Percentiles rank a stretch among this genome's conserved stretches.
Conservation (phyloP, 1,140 invertebrate genomes). For the Atta colombica region DNA sequence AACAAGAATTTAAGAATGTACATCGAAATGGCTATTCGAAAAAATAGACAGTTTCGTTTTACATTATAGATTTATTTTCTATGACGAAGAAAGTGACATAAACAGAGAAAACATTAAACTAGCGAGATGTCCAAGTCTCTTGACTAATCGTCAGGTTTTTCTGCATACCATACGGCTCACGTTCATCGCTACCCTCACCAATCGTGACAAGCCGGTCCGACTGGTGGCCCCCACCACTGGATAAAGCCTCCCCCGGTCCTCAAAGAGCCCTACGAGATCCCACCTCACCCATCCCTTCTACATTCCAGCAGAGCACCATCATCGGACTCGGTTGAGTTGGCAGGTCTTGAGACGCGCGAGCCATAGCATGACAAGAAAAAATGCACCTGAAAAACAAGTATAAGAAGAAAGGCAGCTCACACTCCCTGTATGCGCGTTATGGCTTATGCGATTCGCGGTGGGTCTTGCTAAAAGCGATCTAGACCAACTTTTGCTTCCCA, state of each 20-base stretch:
- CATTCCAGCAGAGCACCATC: constrained; percentile 79
- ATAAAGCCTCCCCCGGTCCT: constrained; percentile 75
- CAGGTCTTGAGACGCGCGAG: constrained; percentile 78
- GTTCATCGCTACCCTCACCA: constrained; percentile 69
- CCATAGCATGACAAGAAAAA: constrained; percentile 78
- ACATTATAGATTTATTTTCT: not conserved
- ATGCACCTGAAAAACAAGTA: constrained; percentile 81
- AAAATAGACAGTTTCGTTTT: not conserved
- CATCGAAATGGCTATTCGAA: not conserved
- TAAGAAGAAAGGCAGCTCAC: constrained; percentile 73
- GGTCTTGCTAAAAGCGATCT: constrained; percentile 26
- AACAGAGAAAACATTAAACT: constrained; percentile 44
- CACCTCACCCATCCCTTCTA: constrained; percentile 68
- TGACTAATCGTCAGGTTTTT: constrained; percentile 80
- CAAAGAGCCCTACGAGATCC: constrained; percentile 73
- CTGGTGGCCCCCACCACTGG: constrained; percentile 75
- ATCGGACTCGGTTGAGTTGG: constrained; percentile 75
- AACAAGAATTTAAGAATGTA: not conserved
- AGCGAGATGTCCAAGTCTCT: constrained; percentile 62
- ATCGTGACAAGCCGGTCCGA: constrained; percentile 80
- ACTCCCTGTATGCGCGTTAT: constrained; percentile 67
- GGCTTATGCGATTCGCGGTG: constrained; percentile 50
- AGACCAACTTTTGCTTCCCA: constrained; percentile 16
- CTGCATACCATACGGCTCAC: constrained; percentile 76
- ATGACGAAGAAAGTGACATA: not conserved